Evolutionary conservation across 64 coral and sea anemone genomes (phyloP).

Genomic region (Stichodactyla helianthus): DNA sequence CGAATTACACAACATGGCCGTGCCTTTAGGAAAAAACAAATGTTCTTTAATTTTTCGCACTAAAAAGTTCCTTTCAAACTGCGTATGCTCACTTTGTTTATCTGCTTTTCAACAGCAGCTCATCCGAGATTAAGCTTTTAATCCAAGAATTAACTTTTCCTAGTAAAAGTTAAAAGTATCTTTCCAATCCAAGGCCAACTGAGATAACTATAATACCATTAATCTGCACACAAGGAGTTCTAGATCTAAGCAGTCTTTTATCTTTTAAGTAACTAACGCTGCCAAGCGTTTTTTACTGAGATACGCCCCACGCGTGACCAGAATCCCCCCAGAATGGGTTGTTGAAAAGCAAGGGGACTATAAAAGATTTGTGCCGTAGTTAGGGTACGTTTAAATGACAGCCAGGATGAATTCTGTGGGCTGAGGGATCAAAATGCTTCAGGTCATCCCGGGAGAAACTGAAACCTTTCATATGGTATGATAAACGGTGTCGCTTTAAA

Average conservation of each 20-base stretch:
- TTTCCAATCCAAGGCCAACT: background rate
- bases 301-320: background rate
- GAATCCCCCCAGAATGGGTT: background rate
- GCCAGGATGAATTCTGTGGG: no score
- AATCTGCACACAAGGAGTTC: background rate
- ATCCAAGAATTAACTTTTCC: background rate
- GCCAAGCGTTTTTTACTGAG: background rate
- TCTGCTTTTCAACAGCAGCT: background rate
- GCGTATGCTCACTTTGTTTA: background rate
- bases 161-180: background rate
- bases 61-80: background rate
- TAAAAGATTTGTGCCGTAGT: no score
- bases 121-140: background rate
- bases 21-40: no score
- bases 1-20: no score
- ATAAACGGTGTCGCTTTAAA: no score
- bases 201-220: background rate
- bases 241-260: background rate
- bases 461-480: no score
- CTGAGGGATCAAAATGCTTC: no score
- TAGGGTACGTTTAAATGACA: no score
- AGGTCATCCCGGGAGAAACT: no score
- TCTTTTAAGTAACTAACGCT: background rate
- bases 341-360: no score
- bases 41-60: no score